Evolutionary conservation across 2,888 invertebrate species (phyloP).

Genomic region (Synergus itoensis): DNA sequence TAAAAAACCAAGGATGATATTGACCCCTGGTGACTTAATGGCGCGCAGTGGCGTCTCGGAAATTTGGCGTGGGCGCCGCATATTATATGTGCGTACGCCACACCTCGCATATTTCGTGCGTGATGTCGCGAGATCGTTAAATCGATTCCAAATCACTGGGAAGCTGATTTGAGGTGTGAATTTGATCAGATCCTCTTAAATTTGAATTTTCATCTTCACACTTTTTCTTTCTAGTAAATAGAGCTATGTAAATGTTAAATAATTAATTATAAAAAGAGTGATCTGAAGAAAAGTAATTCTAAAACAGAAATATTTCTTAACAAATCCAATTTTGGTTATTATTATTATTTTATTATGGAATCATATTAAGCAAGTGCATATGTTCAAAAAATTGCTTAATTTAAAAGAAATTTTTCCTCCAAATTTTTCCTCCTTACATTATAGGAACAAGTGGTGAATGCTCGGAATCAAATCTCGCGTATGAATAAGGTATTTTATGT

Average conservation of each 20-base stretch:
- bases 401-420: too few species aligned
- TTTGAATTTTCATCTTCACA: too few species aligned
- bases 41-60: conserved; percentile 48
- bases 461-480: too few species aligned
- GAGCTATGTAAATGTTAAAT: too few species aligned
- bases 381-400: too few species aligned
- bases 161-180: not conserved
- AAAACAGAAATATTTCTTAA: too few species aligned
- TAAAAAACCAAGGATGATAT: conserved; percentile 17
- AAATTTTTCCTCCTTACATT: not conserved
- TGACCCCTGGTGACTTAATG: conserved; percentile 51
- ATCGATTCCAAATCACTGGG: conserved; percentile 23
- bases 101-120: conserved; percentile 76
- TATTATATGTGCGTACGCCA: conserved; percentile 64
- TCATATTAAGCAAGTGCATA: too few species aligned
- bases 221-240: too few species aligned
- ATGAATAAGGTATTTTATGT: too few species aligned
- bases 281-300: not conserved
- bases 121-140: conserved; percentile 70
- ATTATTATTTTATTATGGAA: too few species aligned
- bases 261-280: not conserved
- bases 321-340: too few species aligned
- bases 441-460: too few species aligned
- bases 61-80: conserved; percentile 69
- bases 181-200: not conserved